These are phyloP conservation scores for Sinocyclocheilus anshuiensis DNA, from an alignment of 2,113 vertebrate species.

Conservation along the genomic window DNA sequence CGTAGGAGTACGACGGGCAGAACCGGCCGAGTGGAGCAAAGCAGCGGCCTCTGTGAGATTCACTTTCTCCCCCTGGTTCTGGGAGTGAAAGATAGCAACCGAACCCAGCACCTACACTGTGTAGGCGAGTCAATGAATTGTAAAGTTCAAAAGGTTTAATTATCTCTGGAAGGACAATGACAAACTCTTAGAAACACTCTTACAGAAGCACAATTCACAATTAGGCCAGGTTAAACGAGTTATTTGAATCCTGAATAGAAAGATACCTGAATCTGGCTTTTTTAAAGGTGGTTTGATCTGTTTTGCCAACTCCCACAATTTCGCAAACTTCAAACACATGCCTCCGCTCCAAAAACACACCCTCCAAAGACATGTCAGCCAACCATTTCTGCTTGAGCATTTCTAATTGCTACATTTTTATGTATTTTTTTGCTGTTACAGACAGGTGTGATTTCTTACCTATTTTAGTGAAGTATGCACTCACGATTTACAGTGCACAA, in stretches of 20 bases:
- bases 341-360: too few relatives aligned
- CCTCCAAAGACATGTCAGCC: background rate
- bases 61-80: conserved; percentile 80
- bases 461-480: background rate
- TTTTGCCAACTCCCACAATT: background rate
- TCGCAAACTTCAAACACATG: background rate
- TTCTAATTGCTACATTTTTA: background rate
- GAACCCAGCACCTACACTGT: conserved; percentile 76
- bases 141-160: background rate
- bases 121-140: conserved; percentile 68
- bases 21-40: conserved; percentile 56
- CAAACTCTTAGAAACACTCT: background rate
- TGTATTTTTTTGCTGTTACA: background rate
- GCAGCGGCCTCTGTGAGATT: conserved; percentile 74
- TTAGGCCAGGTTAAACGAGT: background rate
- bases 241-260: background rate
- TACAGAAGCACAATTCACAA: background rate
- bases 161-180: background rate
- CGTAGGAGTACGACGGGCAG: conserved; percentile 18
- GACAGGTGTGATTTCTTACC: background rate
- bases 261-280: background rate
- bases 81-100: conserved; percentile 70
- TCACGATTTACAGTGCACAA: background rate
- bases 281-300: background rate
- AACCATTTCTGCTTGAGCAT: background rate